Evolutionary conservation across 2,888 invertebrate genomes (phyloP).

Genomic region (Geotrupes spiniger): DNA sequence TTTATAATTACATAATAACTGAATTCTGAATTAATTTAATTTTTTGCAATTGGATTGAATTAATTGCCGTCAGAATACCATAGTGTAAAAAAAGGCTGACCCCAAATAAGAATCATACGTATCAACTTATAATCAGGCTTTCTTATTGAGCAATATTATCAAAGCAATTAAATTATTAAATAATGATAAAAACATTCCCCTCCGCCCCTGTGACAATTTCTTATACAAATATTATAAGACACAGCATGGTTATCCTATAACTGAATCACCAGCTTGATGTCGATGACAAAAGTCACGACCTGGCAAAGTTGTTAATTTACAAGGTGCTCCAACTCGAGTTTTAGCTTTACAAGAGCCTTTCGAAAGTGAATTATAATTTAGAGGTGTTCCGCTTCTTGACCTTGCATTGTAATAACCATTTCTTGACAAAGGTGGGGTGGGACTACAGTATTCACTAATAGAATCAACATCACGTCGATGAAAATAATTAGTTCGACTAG

Average conservation of each 20-base stretch:
- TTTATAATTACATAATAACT: no score
- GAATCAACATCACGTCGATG: constrained; percentile 17
- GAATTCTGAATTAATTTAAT: no score
- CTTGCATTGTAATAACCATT: constrained; percentile 36
- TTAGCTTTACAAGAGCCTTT: constrained; percentile 39
- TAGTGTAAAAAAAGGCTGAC: no score
- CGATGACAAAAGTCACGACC: constrained; percentile 46
- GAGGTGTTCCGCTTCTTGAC: constrained; percentile 45
- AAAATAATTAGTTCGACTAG: constrained; percentile 8
- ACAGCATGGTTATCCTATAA: constrained; percentile 32
- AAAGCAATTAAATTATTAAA: no score
- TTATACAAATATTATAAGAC: no score
- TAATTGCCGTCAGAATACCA: no score
- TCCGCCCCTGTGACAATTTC: no score
- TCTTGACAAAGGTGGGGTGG: constrained; percentile 43
- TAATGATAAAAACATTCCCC: no score
- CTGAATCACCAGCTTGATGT: constrained; percentile 46
- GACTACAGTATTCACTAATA: constrained; percentile 27
- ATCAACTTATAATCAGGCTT: no score
- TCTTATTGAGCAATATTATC: no score
- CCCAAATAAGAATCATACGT: no score
- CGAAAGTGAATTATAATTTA: constrained; percentile 31
- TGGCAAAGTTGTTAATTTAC: constrained; percentile 40
- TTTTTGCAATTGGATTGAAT: no score
- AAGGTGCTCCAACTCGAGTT: constrained; percentile 46